phyloP scores from a whole-genome alignment of 2,113 vertebrate species.

The Nibea albiflora region DNA sequence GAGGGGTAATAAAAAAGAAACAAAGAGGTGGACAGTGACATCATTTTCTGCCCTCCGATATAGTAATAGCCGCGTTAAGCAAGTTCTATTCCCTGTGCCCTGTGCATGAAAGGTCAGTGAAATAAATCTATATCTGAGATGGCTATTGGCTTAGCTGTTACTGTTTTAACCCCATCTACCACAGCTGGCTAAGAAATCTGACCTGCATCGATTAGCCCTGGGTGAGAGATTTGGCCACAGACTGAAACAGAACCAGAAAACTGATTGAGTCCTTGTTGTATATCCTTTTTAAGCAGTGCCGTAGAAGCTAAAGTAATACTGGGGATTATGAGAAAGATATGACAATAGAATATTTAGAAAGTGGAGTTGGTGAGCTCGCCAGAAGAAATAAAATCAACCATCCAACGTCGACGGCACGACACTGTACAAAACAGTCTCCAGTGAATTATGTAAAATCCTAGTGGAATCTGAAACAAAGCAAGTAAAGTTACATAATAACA shows the following conservation, averaged over 20 bases:
- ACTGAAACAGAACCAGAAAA: slow-evolving; percentile 50
- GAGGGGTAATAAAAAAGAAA: slow-evolving; percentile 44
- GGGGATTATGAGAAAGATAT: not conserved
- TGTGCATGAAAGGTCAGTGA: slow-evolving; percentile 66
- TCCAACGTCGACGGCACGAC: not conserved
- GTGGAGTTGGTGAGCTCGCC: not conserved
- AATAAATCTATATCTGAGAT: slow-evolving; percentile 67
- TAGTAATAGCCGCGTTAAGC: slow-evolving; percentile 35
- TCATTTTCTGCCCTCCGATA: slow-evolving; percentile 54
- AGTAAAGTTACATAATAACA: slow-evolving; percentile 22
- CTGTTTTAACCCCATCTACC: slow-evolving; percentile 48
- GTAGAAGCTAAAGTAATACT: slow-evolving; percentile 17
- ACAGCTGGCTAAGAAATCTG: slow-evolving; percentile 43
- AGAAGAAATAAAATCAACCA: not conserved
- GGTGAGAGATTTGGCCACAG: slow-evolving; percentile 44
- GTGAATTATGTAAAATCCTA: slow-evolving; percentile 40
- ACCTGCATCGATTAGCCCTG: slow-evolving; percentile 57
- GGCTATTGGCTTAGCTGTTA: slow-evolving; percentile 54
- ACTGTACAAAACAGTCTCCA: not conserved
- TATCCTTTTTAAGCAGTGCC: not conserved
- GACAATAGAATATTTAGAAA: not conserved
- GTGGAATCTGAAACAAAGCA: slow-evolving; percentile 39
- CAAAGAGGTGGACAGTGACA: slow-evolving; percentile 37
- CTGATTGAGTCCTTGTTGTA: slow-evolving; percentile 27
- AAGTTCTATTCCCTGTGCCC: slow-evolving; percentile 52